A percentile compares a stretch with the other conserved stretches of the same genome.
These are phyloP conservation scores for Drosophila santomea DNA, from an alignment of 1,140 invertebrate species.

Conservation along the genomic window DNA sequence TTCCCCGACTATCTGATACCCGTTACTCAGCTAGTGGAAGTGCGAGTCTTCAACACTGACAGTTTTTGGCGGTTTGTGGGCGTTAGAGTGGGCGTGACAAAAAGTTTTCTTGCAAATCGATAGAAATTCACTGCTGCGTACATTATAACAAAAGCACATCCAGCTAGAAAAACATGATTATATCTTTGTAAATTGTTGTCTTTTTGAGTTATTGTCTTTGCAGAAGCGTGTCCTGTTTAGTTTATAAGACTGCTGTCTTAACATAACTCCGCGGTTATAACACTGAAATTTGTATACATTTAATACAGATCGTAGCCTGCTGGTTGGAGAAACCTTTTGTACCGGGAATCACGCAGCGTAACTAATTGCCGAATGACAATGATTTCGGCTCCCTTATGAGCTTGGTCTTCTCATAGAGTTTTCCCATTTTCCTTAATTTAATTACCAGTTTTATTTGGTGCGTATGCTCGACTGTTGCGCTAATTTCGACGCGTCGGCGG, in stretches of 20 bases:
- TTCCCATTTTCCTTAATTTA: constrained; percentile 68
- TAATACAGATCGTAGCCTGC: constrained; percentile 19
- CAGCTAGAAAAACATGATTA: constrained; percentile 35
- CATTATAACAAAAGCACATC: no score
- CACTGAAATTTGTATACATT: constrained; percentile 9
- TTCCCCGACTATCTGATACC: no score
- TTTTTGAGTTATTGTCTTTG: constrained; percentile 49
- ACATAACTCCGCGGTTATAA: constrained; percentile 36
- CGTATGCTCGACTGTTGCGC: constrained; percentile 57
- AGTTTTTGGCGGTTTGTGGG: no score
- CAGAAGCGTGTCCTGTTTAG: constrained; percentile 51
- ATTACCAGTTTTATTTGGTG: constrained; percentile 67
- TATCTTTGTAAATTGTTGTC: constrained; percentile 16
- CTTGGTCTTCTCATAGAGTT: constrained; percentile 35
- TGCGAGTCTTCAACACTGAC: no score
- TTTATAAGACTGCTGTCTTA: constrained; percentile 22
- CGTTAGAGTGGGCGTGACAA: no score
- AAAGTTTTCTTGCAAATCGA: no score
- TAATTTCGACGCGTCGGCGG: constrained; percentile 59
- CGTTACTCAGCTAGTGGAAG: no score
- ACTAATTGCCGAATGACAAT: constrained; percentile 63
- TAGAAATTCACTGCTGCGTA: no score
- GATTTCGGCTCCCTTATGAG: constrained; percentile 26
- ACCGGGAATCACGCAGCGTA: constrained; percentile 65
- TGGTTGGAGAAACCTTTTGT: constrained; percentile 20